These are phyloP conservation scores for Sesamia nonagrioides DNA, from an alignment of 1,140 invertebrate species.

Conservation along the genomic window DNA sequence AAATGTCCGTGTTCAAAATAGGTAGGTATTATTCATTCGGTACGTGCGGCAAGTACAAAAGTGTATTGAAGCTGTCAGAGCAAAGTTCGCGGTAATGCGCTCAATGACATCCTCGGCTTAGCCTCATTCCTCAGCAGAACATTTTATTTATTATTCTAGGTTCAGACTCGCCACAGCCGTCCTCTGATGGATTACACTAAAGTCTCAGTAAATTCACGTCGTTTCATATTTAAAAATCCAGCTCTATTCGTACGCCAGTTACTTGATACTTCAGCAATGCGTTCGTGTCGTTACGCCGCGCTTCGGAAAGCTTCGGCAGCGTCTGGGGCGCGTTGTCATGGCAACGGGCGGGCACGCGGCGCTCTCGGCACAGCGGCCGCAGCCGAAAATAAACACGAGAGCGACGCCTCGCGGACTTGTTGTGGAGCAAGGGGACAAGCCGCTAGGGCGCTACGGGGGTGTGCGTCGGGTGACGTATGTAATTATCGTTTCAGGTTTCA, in stretches of 20 bases:
- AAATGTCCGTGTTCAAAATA: neutral
- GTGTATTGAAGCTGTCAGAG: slow-evolving; percentile 30
- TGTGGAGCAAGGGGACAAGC: slow-evolving; percentile 49
- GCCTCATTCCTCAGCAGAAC: neutral
- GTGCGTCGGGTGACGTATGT: slow-evolving; percentile 50
- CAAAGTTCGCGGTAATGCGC: slow-evolving; percentile 32
- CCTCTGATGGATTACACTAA: slow-evolving; percentile 31
- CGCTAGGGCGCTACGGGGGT: slow-evolving; percentile 33
- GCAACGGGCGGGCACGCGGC: slow-evolving; percentile 74
- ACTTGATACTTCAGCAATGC: slow-evolving; percentile 44
- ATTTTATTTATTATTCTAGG: slow-evolving; percentile 28
- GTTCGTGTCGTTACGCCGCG: slow-evolving; percentile 63
- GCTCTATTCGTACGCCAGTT: slow-evolving; percentile 32
- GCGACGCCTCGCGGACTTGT: slow-evolving; percentile 57
- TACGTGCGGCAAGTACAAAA: slow-evolving; percentile 3
- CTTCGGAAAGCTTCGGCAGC: slow-evolving; percentile 68
- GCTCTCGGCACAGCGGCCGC: slow-evolving; percentile 67
- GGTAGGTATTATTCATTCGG: neutral
- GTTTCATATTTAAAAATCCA: slow-evolving; percentile 36
- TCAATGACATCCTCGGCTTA: slow-evolving; percentile 33
- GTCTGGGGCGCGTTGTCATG: slow-evolving; percentile 82
- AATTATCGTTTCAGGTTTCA: slow-evolving; percentile 50
- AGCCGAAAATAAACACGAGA: slow-evolving; percentile 82
- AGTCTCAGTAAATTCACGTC: slow-evolving; percentile 39
- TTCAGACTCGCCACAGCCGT: neutral